Conservation (phyloP, 2,888 invertebrate species). For the Temnothorax unifasciatus region DNA sequence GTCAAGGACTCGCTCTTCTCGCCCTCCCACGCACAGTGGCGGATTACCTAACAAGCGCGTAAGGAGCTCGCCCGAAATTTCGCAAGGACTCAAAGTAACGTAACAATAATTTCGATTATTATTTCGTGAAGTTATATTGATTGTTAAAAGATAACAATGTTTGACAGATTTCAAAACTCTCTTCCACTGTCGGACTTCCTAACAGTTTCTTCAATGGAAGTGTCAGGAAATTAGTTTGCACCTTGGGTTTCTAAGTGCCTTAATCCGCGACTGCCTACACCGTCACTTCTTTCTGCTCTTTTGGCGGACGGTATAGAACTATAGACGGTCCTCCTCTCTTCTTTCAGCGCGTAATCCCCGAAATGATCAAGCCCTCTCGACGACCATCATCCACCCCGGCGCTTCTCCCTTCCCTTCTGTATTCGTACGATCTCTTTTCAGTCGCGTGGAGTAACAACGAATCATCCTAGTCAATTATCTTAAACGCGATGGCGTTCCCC, state of each 20-base stretch:
- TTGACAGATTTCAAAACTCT: background rate
- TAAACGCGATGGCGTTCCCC: slow-evolving; percentile 63
- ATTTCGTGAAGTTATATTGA: background rate
- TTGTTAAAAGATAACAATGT: background rate
- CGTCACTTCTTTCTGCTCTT: slow-evolving; percentile 38
- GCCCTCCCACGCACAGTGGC: slow-evolving; percentile 54
- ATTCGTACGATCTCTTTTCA: slow-evolving; percentile 62
- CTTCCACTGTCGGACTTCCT: background rate
- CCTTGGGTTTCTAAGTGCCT: background rate
- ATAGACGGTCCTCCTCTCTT: slow-evolving; percentile 30
- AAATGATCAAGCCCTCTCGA: slow-evolving; percentile 70
- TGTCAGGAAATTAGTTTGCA: background rate
- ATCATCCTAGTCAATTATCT: slow-evolving; percentile 77
- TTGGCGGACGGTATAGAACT: slow-evolving; percentile 15
- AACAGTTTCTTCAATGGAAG: background rate
- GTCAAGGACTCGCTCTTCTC: slow-evolving; percentile 70
- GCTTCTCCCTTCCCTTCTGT: slow-evolving; percentile 62
- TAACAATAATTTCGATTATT: background rate
- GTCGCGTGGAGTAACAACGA: slow-evolving; percentile 70
- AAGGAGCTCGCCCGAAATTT: background rate
- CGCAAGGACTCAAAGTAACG: background rate
- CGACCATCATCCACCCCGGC: slow-evolving; percentile 58
- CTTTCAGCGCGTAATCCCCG: slow-evolving; percentile 65
- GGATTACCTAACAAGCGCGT: slow-evolving; percentile 33
- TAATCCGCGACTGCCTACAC: slow-evolving; percentile 46